Conservation (phyloP, 2,888 invertebrate species). For the Macropis europaea region DNA sequence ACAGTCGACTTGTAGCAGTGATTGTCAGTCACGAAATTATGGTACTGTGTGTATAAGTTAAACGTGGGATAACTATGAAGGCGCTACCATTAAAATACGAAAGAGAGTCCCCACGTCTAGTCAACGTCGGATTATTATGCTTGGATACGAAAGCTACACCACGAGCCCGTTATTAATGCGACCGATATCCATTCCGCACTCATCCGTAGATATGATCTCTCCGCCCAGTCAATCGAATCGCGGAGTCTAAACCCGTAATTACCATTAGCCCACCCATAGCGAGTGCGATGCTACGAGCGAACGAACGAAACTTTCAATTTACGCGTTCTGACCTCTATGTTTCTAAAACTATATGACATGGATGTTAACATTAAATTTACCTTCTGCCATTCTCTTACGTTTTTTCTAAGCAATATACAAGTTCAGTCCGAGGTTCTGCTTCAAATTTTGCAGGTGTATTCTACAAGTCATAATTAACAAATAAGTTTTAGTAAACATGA, state of each 20-base stretch:
- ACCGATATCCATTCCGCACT: slow-evolving; percentile 67
- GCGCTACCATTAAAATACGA: slow-evolving; percentile 19
- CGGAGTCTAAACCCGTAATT: slow-evolving; percentile 73
- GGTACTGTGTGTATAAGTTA: slow-evolving; percentile 6
- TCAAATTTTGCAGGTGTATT: too few relatives aligned
- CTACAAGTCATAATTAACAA: too few relatives aligned
- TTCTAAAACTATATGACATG: slow-evolving; percentile 21
- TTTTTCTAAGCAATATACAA: too few relatives aligned
- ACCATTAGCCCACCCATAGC: slow-evolving; percentile 76
- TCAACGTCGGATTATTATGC: slow-evolving; percentile 59
- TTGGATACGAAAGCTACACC: slow-evolving; percentile 46
- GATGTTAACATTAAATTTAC: not conserved
- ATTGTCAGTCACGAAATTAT: slow-evolving; percentile 4
- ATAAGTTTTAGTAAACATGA: too few relatives aligned
- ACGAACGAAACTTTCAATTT: slow-evolving; percentile 71
- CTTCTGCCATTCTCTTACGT: not conserved
- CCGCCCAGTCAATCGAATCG: slow-evolving; percentile 77
- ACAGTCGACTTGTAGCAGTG: not conserved
- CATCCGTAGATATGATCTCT: slow-evolving; percentile 71
- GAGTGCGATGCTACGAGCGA: slow-evolving; percentile 59
- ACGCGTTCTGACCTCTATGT: slow-evolving; percentile 10
- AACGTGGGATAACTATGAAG: not conserved
- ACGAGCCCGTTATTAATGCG: slow-evolving; percentile 67
- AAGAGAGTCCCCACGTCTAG: slow-evolving; percentile 50
- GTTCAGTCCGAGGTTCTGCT: too few relatives aligned